Evolutionary conservation across 2,113 vertebrate species (phyloP).

Genomic region (Ahaetulla prasina): DNA sequence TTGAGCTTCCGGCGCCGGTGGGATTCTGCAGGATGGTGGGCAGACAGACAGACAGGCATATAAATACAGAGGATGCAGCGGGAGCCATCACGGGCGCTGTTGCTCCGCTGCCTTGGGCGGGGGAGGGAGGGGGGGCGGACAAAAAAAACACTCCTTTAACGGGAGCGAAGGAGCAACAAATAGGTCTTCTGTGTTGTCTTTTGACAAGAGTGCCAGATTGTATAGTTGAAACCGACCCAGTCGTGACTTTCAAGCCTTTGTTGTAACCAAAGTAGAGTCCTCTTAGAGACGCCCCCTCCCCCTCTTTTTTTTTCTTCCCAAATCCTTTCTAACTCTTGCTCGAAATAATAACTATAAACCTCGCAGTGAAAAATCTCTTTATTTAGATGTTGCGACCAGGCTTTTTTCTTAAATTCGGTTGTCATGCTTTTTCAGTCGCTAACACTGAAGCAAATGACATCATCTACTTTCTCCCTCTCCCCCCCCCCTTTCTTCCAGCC

Average conservation of each 20-base stretch:
- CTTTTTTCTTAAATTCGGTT: neutral
- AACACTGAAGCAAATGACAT: neutral
- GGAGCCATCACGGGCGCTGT: neutral
- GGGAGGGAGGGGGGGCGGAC: neutral
- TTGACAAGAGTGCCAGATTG: neutral
- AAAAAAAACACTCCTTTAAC: neutral
- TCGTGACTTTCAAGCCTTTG: neutral
- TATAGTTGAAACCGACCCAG: neutral
- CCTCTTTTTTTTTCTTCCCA: fast-evolving
- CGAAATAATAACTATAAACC: neutral
- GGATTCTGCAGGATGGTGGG: slow-evolving; percentile 43
- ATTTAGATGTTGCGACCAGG: neutral
- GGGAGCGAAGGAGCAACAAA: neutral
- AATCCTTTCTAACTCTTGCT: neutral
- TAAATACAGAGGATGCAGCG: neutral
- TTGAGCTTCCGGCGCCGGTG: neutral
- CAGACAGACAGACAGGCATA: neutral
- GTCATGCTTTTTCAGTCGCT: neutral
- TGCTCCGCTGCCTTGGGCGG: neutral
- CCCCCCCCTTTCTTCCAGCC: neutral
- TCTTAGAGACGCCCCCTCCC: neutral
- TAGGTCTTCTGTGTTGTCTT: neutral
- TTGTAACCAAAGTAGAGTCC: neutral
- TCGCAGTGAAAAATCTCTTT: neutral
- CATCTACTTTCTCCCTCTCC: neutral